Evolutionary conservation across 2,888 invertebrate genomes (phyloP), one percentile per base, ranked within the genome.

Genomic region (Onthophagus sagittarius): DNA sequence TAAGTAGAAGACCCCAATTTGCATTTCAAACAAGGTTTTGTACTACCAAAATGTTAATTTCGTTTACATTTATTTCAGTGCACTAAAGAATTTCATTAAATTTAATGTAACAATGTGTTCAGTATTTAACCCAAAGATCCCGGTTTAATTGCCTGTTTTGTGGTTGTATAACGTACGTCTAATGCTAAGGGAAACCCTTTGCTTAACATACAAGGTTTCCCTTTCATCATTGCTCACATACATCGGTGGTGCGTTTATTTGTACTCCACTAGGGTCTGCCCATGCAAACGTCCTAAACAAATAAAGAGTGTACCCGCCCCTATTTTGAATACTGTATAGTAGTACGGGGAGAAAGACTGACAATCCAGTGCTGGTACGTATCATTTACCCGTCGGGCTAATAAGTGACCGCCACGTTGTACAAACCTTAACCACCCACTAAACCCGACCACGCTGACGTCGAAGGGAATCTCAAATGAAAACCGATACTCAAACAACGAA

Each of bases 211-310:
- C 39, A 53, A 53, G 39, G 39, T 53, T 53, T 53, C 39, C 39
- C 39, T 53, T 53, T 53, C 39, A 53, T 53, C 39, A 11, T 53
- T 11, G 11, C 39, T 9, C 23, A 7, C 39, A 11, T 53, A 53
- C 39, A 53, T 53, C 11, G 39, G 11, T 53, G 39, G 11, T 11
- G 39, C 39, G 39, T 53, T 53, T 53, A 53, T 53, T 53, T 53
- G 39, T 53, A 53, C 39, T 53, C 11, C 7, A 53, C 39, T 53
- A 53, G 39, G 39, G 39, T 53, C 39, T 53, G 39, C 79, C 77
- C 79, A 78, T 78, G 78, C 80, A 82, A 82, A 82, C 81, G 82
- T 80, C 82, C 82, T 83, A 82, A 83, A 79, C 81, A 82, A 83
- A 83, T 81, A 82, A 80, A 80, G 80, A 79, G 79, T 80, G n/a